Evolutionary conservation across 2,113 vertebrate genomes (phyloP), one percentile per base, ranked within the genome.

Genomic region (Fukomys damarensis): DNA sequence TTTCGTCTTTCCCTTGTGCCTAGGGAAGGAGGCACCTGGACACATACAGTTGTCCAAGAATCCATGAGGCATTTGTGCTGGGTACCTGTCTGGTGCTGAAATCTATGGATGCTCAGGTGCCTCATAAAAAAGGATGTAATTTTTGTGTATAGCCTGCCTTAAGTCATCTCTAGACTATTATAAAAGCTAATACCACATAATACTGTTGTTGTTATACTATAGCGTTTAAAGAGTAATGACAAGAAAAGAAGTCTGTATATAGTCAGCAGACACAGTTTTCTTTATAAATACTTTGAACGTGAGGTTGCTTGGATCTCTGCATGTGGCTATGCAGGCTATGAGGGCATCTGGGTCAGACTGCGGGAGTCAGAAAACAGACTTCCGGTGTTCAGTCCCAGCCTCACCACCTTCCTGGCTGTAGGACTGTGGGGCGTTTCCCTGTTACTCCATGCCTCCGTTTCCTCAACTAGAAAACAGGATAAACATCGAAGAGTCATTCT

Each of bases 311-410:
- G 63, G 30, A 10, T 35, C 26, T 6, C 2, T 4, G 13, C 9
- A 22, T 3, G 30, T 13, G 3, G 38, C 43, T 0, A 5, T 10
- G 59, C n/a, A n/a, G n/a, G 41, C 3, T 19, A 8, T 28, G 35
- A 20, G 56, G 38, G 46, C 1, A 19, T 35, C 28, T 70, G 49
- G 35, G 61, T 38, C 72, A 8, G 11, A 63, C 12, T 0, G 14
- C 32, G 11, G 13, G 63, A 35, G 41, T 46, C 5, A 35, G 76
- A 41, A 61, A 13, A 13, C 32, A 65, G 28, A 20, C 59, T 20
- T 32, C 38, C 49, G 3, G 0, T 30, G 14, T 26, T 82, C 30
- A 14, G 2, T 17, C 38, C 61, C 22, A 52, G 14, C 19, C 58
- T n/a, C 11, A 2, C 4, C 14, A 28, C 13, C 43, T 30, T 58